Conservation (phyloP, 2,888 invertebrate genomes). For the Eretmocerus hayati region DNA sequence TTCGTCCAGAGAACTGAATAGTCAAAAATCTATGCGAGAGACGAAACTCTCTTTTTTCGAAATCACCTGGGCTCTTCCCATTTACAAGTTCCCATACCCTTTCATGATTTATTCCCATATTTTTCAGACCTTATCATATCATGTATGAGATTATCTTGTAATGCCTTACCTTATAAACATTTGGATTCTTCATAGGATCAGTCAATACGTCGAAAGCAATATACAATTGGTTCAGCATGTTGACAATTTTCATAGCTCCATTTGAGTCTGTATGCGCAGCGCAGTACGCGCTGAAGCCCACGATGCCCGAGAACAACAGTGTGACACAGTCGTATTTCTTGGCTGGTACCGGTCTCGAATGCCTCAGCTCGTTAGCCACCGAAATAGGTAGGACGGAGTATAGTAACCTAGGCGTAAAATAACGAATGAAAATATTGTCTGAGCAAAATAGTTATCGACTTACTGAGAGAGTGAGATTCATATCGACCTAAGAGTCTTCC, state of each 20-base stretch:
- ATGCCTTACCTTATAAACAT: slow-evolving; percentile 82
- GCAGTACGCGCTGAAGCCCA: slow-evolving; percentile 87
- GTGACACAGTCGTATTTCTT: slow-evolving; percentile 85
- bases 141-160: too few relatives aligned
- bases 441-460: too few relatives aligned
- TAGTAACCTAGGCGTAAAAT: slow-evolving; percentile 62
- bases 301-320: slow-evolving; percentile 87
- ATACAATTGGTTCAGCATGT: slow-evolving; percentile 87
- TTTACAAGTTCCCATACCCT: too few relatives aligned
- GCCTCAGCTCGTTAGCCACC: slow-evolving; percentile 90
- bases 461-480: too few relatives aligned
- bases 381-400: slow-evolving; percentile 91
- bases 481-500: too few relatives aligned
- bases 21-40: too few relatives aligned
- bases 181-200: slow-evolving; percentile 85
- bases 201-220: slow-evolving; percentile 91
- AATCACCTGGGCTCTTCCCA: too few relatives aligned
- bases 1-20: too few relatives aligned
- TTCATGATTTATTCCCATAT: too few relatives aligned
- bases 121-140: too few relatives aligned
- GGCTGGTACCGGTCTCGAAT: slow-evolving; percentile 85
- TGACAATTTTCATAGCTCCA: slow-evolving; percentile 93
- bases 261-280: slow-evolving; percentile 83
- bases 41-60: too few relatives aligned
- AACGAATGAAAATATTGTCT: too few relatives aligned